phyloP scores from a whole-genome alignment of 2,113 vertebrate species.

The Dicaeum eximium region DNA sequence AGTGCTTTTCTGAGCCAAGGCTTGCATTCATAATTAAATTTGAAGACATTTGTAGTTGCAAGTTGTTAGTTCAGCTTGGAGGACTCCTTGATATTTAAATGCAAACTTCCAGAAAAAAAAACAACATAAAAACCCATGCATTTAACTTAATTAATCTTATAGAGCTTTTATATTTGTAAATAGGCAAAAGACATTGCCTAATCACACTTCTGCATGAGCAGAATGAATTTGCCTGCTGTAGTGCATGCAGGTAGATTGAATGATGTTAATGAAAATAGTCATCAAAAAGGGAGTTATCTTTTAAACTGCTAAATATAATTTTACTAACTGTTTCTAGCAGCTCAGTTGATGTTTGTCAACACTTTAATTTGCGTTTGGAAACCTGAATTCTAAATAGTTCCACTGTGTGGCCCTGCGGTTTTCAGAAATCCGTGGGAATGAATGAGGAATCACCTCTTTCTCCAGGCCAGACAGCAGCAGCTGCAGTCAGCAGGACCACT shows the following conservation, averaged over 20 bases:
- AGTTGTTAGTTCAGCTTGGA: not conserved
- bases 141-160: not conserved
- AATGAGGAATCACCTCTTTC: not conserved
- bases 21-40: not conserved
- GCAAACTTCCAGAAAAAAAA: not conserved
- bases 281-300: not conserved
- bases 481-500: not conserved
- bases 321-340: not conserved
- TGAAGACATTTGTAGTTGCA: not conserved
- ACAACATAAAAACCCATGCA: fast-evolving
- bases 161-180: not conserved
- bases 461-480: not conserved
- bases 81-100: not conserved
- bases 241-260: not conserved
- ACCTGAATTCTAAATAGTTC: not conserved
- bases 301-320: not conserved
- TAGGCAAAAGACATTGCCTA: not conserved
- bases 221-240: not conserved
- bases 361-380: not conserved
- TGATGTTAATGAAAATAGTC: not conserved
- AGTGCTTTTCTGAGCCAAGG: not conserved
- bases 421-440: not conserved
- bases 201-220: not conserved
- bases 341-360: not conserved
- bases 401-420: not conserved